Evolutionary conservation across 2,113 vertebrate species (phyloP).

Genomic region (Ivindomyrus marchei): DNA sequence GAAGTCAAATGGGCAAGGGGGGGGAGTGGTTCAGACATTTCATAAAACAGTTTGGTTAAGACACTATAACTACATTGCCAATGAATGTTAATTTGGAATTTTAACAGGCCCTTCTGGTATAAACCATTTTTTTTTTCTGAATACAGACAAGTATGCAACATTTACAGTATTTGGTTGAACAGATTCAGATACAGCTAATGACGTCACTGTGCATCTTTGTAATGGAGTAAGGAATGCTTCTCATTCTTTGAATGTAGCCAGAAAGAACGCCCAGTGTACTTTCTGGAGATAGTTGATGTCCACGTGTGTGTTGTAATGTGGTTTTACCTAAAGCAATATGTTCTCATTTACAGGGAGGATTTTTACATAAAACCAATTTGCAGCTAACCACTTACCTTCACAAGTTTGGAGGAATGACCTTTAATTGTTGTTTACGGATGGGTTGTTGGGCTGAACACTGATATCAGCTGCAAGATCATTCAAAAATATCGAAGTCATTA

Average conservation of each 20-base stretch:
- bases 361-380: not conserved
- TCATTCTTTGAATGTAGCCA: not conserved
- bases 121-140: not conserved
- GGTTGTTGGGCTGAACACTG: not conserved
- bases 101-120: not conserved
- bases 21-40: not conserved
- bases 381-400: not conserved
- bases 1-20: not conserved
- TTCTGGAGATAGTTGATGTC: not conserved
- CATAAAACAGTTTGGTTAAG: not conserved
- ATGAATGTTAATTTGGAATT: not conserved
- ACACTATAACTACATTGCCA: not conserved
- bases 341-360: not conserved
- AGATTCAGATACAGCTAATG: not conserved
- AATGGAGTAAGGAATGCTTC: not conserved
- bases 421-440: not conserved
- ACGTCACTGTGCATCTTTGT: not conserved
- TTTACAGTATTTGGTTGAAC: not conserved
- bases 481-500: not conserved
- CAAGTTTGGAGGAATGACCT: not conserved
- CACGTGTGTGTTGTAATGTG: not conserved
- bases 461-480: not conserved
- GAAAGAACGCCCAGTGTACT: not conserved
- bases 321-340: not conserved
- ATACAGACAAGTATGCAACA: not conserved